A percentile compares a stretch with the other conserved stretches of the same genome.
phyloP scores from a whole-genome alignment of 2,888 invertebrate species.

The Hedya salicella region DNA sequence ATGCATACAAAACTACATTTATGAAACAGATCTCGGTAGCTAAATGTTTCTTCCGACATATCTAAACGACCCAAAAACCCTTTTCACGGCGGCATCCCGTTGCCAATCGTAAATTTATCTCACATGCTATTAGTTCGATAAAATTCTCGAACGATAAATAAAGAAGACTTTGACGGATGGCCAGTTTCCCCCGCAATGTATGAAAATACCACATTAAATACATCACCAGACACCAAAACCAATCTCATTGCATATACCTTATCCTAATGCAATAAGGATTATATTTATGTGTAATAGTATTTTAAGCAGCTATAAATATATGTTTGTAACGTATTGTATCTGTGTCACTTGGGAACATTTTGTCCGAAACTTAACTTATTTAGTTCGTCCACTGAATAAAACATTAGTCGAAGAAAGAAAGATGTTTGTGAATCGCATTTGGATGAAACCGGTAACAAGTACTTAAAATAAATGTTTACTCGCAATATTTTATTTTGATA shows the following conservation, averaged over 20 bases:
- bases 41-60: conserved; percentile 18
- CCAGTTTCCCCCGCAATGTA: conserved; percentile 80
- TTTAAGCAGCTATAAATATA: conserved; percentile 35
- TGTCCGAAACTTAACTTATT: conserved; percentile 83
- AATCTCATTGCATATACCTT: conserved; percentile 13
- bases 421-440: conserved; percentile 68
- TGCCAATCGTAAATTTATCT: conserved; percentile 83
- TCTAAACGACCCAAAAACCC: conserved; percentile 59
- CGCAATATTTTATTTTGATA: no score
- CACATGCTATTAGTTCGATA: conserved; percentile 82
- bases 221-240: conserved; percentile 41
- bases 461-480: neutral
- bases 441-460: conserved; percentile 24
- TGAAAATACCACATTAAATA: conserved; percentile 54
- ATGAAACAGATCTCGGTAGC: neutral
- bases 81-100: conserved; percentile 71
- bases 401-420: conserved; percentile 70
- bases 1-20: neutral
- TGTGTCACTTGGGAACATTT: conserved; percentile 81
- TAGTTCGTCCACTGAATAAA: conserved; percentile 75
- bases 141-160: conserved; percentile 85
- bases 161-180: conserved; percentile 82
- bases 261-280: neutral
- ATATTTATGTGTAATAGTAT: conserved; percentile 4
- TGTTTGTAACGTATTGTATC: conserved; percentile 70